Percentiles rank a stretch among this genome's conserved stretches.
phyloP scores from a whole-genome alignment of 1,140 invertebrate genomes.

The Eciton burchellii region DNA sequence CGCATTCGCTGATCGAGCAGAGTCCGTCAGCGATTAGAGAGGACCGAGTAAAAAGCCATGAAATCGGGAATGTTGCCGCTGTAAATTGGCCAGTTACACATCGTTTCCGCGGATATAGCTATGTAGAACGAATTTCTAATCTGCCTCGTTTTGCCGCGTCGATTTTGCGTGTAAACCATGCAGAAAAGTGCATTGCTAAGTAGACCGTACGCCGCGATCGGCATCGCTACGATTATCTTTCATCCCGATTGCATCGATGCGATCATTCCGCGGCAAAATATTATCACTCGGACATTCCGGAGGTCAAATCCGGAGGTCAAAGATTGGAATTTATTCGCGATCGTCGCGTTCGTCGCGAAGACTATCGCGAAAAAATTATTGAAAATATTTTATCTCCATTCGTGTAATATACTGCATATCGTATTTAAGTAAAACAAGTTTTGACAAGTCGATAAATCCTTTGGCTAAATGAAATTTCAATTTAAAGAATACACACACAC shows the following conservation, averaged over 20 bases:
- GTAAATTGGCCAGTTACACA: neutral
- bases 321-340: neutral
- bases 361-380: neutral
- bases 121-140: constrained; percentile 73
- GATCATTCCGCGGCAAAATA: neutral
- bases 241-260: constrained; percentile 13
- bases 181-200: constrained; percentile 67
- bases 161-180: constrained; percentile 69
- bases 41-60: constrained; percentile 7
- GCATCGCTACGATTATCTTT: constrained; percentile 44
- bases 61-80: constrained; percentile 42
- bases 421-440: constrained; percentile 29
- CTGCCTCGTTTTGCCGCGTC: constrained; percentile 62
- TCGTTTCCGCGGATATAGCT: constrained; percentile 64
- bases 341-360: too few species aligned
- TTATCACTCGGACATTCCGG: neutral
- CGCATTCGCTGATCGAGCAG: neutral
- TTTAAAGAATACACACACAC: constrained; percentile 12
- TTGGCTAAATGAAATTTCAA: constrained; percentile 28
- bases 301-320: constrained; percentile 15
- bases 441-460: constrained; percentile 32
- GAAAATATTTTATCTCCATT: neutral
- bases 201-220: constrained; percentile 63
- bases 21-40: too few species aligned
- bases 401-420: neutral